Evolutionary conservation across 2,888 invertebrate species (phyloP).

Genomic region (Eupeodes latifasciatus): DNA sequence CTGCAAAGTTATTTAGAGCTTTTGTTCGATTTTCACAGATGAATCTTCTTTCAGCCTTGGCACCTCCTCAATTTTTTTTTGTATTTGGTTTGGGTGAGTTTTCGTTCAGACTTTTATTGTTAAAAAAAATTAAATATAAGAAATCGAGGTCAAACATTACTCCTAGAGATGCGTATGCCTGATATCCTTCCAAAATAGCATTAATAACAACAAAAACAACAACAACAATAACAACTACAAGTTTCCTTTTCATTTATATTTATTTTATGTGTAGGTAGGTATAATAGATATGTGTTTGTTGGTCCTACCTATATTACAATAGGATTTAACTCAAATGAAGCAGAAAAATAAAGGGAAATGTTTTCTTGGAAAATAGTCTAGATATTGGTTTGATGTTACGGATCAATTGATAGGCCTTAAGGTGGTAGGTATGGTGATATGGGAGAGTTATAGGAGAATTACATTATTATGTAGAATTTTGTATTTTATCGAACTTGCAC

Average conservation of each 20-base stretch:
- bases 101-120: background rate
- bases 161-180: slow-evolving; percentile 42
- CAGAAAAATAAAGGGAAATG: slow-evolving; percentile 49
- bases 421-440: background rate
- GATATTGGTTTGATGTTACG: slow-evolving; percentile 30
- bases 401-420: slow-evolving; percentile 53
- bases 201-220: slow-evolving; percentile 19
- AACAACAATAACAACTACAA: slow-evolving; percentile 24
- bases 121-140: background rate
- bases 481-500: background rate
- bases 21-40: slow-evolving; percentile 37
- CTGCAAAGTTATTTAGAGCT: slow-evolving; percentile 60
- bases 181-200: slow-evolving; percentile 30
- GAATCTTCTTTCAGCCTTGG: background rate
- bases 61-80: slow-evolving; percentile 1
- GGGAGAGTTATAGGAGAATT: background rate
- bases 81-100: background rate
- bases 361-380: slow-evolving; percentile 50
- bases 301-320: slow-evolving; percentile 55
- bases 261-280: background rate
- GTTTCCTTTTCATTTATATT: slow-evolving; percentile 46
- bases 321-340: slow-evolving; percentile 59
- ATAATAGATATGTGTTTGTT: background rate
- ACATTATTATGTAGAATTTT: background rate
- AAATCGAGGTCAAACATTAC: slow-evolving; percentile 62